Base-by-base conservation (phyloP, 53 echinoderm and acorn worm species). In the Henricia sp. region DNA sequence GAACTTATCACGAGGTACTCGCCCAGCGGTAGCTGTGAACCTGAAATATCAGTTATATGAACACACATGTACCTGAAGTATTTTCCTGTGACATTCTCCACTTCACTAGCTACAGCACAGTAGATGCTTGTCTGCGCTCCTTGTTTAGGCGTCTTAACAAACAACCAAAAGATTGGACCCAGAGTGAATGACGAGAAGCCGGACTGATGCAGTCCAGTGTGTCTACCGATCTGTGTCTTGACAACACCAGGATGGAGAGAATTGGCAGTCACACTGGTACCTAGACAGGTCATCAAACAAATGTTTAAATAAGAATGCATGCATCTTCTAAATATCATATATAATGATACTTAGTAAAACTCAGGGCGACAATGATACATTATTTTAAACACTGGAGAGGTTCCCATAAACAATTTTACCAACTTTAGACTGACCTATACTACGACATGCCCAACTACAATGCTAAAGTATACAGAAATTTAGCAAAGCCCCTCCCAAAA, bases 101-200 rank as follows among this genome's bases (percentile, higher is more conserved):
- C 53, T 24, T 94, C 90, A 25, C 92, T 84, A 67, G 82, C 88
- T 19, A 94, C 77, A 37, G 97, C 97, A 88, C 97, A 97, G 54
- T 92, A 70, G 55, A 97, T 84, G 44, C 85, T 70, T n/a, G 92
- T 97, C 80, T 97, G 97, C 10, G 94, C 94, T 38, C 97, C 97
- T 60, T 92, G 92, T 51, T 77, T 69, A 3, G 97, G 92, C 32
- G 92, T 78, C 83, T 86, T 97, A 1, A 97, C 88, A 88, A 90
- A 94, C 55, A 97, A 40, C 91, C 94, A 97, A 82, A 94, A 94
- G 56, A 97, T 86, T 17, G 97, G 97, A 39, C 92, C 85, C 12
- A 92, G 76, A 17, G 94, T 53, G 53, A 82, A 71, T 53, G 88
- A 88, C 0, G 97, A 94, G 71, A 97, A 94, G 21, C 90, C 88